A percentile compares a stretch with the other conserved stretches of the same genome.
phyloP scores from a whole-genome alignment of 1,140 invertebrate genomes.

The Littorina saxatilis region DNA sequence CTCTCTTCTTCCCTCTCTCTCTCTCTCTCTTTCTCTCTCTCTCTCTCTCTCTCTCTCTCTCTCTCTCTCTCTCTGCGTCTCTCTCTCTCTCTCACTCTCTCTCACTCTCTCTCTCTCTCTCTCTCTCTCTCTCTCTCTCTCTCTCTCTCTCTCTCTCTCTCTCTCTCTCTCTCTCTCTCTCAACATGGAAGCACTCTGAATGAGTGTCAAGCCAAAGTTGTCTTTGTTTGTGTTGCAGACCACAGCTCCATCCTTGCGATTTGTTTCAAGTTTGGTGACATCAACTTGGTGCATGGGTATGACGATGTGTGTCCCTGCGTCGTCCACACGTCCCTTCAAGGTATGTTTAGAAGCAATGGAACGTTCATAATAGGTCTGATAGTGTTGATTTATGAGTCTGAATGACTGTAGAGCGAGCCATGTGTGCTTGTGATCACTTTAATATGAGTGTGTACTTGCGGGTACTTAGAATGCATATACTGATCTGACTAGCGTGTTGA shows the following conservation, averaged over 20 bases:
- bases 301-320: conserved; percentile 93
- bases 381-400: no score
- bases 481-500: no score
- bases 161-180: no score
- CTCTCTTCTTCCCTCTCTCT: neutral
- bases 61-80: neutral
- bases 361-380: neutral
- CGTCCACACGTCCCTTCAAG: conserved; percentile 88
- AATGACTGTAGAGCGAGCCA: no score
- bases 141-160: no score
- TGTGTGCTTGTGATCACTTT: neutral
- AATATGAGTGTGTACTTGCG: neutral
- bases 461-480: no score
- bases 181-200: no score
- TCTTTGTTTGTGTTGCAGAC: neutral
- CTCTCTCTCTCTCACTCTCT: neutral
- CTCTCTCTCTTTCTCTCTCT: neutral
- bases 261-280: conserved; percentile 90
- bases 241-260: conserved; percentile 80
- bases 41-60: no score
- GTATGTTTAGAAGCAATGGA: conserved; percentile 65
- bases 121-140: no score
- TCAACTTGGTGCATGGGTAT: conserved; percentile 91
- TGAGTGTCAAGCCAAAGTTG: no score
- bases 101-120: neutral